Percentiles rank a stretch among this genome's conserved stretches.
Conservation (phyloP, 1,140 invertebrate species). For the Nephotettix cincticeps region DNA sequence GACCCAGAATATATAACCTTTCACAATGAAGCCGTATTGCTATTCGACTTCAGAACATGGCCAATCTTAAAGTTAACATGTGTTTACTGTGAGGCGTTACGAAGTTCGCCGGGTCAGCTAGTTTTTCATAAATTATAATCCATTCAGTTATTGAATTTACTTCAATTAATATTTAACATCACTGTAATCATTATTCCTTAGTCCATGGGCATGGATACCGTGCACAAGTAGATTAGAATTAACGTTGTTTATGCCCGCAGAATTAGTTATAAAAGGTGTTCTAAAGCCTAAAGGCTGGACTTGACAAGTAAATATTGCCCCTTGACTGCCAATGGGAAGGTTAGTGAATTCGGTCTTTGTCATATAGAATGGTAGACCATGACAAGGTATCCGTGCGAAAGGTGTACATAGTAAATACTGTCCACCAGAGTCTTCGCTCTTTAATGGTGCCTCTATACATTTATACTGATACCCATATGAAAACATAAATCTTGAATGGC, state of each 20-base stretch:
- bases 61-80: no score
- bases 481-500: slow-evolving; percentile 1
- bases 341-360: not conserved
- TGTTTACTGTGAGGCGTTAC: no score
- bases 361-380: not conserved
- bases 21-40: no score
- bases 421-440: not conserved
- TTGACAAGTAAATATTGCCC: not conserved
- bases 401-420: not conserved
- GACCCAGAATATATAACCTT: no score
- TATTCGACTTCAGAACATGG: no score
- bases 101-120: no score
- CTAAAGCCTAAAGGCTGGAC: not conserved
- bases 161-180: no score
- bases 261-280: not conserved
- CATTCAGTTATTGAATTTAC: no score
- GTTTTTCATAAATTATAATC: no score
- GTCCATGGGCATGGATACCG: not conserved
- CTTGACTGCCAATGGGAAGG: not conserved
- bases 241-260: not conserved
- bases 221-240: not conserved
- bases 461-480: not conserved
- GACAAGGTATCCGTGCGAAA: not conserved
- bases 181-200: not conserved
- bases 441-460: not conserved